These are phyloP conservation scores for Parauchenoglanis ngamensis DNA, from an alignment of 2,797 vertebrate genomes.

Conservation along the genomic window DNA sequence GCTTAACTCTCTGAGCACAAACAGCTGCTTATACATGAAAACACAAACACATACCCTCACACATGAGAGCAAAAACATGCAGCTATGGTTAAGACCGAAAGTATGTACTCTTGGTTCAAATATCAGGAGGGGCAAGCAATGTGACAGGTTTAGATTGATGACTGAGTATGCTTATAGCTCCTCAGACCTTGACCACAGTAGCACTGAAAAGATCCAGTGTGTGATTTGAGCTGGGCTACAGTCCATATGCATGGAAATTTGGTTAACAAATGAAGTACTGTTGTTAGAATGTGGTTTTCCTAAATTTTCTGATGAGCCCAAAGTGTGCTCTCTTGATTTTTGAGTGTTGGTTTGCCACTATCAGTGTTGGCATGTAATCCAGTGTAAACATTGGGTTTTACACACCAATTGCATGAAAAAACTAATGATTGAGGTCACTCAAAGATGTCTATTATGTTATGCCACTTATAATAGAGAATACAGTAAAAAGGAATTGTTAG, in stretches of 20 bases:
- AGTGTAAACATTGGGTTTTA: constrained; percentile 9
- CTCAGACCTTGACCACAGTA: constrained; percentile 58
- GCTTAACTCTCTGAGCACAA: constrained; percentile 39
- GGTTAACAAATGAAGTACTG: constrained; percentile 50
- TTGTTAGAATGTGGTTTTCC: constrained; percentile 44
- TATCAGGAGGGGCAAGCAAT: constrained; percentile 57
- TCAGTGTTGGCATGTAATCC: not conserved
- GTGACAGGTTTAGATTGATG: constrained; percentile 61
- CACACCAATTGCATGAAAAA: not conserved
- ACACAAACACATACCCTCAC: constrained; percentile 44
- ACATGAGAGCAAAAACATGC: constrained; percentile 55
- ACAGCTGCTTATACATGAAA: constrained; percentile 47
- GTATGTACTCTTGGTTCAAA: constrained; percentile 47
- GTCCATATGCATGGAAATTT: constrained; percentile 39
- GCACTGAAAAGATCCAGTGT: constrained; percentile 61
- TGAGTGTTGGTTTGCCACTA: not conserved
- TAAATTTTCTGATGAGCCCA: constrained; percentile 18
- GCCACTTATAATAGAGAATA: not conserved
- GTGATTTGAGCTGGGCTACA: constrained; percentile 43
- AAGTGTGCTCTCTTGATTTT: not conserved
- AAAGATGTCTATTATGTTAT: not conserved
- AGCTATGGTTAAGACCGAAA: constrained; percentile 41
- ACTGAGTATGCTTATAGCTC: constrained; percentile 56
- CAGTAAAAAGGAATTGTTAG: constrained; percentile 4
- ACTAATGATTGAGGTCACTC: not conserved